A percentile compares a stretch with the other conserved stretches of the same genome.
Conservation (phyloP, 2,113 vertebrate species). For the Smithornis capensis region DNA sequence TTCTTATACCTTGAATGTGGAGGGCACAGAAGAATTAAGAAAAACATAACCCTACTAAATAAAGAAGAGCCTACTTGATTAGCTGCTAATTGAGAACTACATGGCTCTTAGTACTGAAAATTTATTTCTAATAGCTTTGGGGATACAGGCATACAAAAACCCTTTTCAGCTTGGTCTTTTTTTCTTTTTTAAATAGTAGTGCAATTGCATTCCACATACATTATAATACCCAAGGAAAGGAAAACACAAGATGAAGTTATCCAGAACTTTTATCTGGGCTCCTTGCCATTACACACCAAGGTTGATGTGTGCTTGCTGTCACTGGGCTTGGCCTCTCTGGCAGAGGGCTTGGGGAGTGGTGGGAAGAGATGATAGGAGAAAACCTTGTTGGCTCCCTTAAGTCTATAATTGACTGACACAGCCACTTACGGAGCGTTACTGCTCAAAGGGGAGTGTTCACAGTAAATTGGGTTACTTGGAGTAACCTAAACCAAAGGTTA, state of each 20-base stretch:
- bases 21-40: not conserved
- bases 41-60: not conserved
- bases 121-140: not conserved
- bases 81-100: not conserved
- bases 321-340: constrained; percentile 15
- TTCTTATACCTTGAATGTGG: not conserved
- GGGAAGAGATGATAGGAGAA: constrained; percentile 8
- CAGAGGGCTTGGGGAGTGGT: constrained; percentile 37
- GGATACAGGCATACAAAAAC: not conserved
- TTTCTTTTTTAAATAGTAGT: not conserved
- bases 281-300: not conserved
- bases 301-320: not conserved
- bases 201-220: not conserved
- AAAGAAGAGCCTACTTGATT: not conserved
- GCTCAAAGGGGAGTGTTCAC: not conserved
- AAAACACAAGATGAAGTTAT: not conserved
- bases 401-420: constrained; percentile 37
- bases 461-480: not conserved
- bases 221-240: not conserved
- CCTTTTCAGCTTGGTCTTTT: not conserved
- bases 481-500: not conserved
- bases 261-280: constrained; percentile 2
- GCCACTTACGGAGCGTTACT: not conserved
- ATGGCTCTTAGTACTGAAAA: not conserved
- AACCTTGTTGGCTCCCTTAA: not conserved